Conservation (phyloP, 2,888 invertebrate species). For the Quadriops clusia region DNA sequence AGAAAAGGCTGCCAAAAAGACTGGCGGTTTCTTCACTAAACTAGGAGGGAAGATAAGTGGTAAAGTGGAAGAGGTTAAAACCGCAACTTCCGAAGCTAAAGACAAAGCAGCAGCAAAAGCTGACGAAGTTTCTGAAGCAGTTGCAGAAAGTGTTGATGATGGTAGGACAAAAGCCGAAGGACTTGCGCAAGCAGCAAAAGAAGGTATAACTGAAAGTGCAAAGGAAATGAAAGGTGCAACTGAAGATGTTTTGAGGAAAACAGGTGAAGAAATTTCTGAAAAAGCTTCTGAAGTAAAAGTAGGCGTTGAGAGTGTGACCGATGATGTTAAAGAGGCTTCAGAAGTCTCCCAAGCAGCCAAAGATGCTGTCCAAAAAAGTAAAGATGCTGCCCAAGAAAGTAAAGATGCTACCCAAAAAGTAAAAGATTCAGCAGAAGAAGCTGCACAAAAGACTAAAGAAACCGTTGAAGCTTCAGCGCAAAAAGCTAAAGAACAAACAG, state of each 20-base stretch:
- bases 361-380: conserved; percentile 8
- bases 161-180: no score
- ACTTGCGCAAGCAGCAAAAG: conserved; percentile 1
- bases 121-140: no score
- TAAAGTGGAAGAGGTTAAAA: no score
- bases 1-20: no score
- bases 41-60: no score
- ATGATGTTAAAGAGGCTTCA: background rate
- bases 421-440: conserved; percentile 20
- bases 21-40: no score
- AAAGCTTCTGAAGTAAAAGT: conserved; percentile 1
- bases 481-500: conserved; percentile 6
- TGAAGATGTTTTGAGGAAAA: conserved; percentile 10
- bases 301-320: no score
- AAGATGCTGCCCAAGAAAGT: conserved; percentile 10
- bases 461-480: conserved; percentile 15
- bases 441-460: conserved; percentile 14
- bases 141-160: no score
- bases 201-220: no score
- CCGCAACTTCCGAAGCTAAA: no score
- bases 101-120: no score
- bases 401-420: conserved; percentile 18
- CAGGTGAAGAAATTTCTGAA: background rate
- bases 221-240: conserved; percentile 16
- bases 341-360: no score